Base-by-base conservation (phyloP, 2,797 vertebrate genomes). In the Acipenser oxyrinchus region DNA sequence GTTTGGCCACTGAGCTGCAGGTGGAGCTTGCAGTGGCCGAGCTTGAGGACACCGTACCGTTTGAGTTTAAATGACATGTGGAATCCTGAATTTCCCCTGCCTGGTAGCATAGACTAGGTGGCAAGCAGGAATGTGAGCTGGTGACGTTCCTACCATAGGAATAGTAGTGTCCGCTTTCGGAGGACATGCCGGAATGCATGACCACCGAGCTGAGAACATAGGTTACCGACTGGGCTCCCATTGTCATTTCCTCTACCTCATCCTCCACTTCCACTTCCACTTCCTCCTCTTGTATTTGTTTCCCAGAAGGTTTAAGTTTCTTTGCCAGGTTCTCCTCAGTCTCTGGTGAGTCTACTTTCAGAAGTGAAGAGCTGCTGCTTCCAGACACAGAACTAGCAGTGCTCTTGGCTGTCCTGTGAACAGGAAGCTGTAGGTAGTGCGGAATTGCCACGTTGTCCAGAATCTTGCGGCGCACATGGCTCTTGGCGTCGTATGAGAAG, bases 151-250 rank as follows among this genome's bases (percentile, higher is more conserved):
- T 91, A 65, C 93, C 93, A 8, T 97, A 99, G 0, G 93, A 95
- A 75, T 98, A 99, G 84, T 99, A 99, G 87, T 99, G 97, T 58
- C 97, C 97, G 8, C 96, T 98, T 83, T 98, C 96, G 1, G 96
- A 99, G 2, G 97, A 98, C 66, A 97, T 77, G 23, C 97, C 97
- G 63, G 97, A 99, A 82, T 99, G 97, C 81, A 99, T 94, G 10
- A 99, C 96, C 66, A 99, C 91, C 10, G 96, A 98, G 78, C 92
- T 95, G 69, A 99, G 87, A 23, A 90, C 68, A 4, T 98, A 99
- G 58, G 93, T 91, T 72, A 94, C 85, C 1, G 87, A 55, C 0
- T 83, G 84, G 6, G 89, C 79, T 11, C 80, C 79, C 66, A 69
- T 71, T 49, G 76, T 6, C 8, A 51, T n/a, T 18, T 10, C 49